A percentile compares a stretch with the other conserved stretches of the same genome.
Evolutionary conservation across 37 sponge, comb jelly and placozoan genomes (phyloP).

Genomic region (Diacarnus erythraeanus): DNA sequence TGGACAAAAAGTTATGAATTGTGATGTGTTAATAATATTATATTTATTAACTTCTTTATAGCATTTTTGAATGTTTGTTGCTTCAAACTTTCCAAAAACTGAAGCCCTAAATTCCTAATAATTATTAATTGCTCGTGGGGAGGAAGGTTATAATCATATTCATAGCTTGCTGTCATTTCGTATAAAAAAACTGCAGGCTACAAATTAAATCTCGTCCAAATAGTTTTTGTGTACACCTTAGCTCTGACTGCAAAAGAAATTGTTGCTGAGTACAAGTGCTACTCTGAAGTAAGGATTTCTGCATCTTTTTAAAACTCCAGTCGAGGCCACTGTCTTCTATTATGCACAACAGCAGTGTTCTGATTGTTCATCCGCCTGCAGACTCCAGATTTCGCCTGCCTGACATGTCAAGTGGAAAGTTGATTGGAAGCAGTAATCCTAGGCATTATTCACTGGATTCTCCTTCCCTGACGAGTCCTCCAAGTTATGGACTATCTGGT

Average conservation of each 20-base stretch:
- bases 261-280: not conserved
- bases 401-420: conserved; percentile 49
- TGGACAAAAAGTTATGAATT: not conserved
- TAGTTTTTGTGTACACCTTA: not conserved
- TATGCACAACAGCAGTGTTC: conserved; percentile 72
- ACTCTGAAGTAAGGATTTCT: not conserved
- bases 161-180: not conserved
- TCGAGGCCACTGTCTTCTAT: not conserved
- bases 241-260: not conserved
- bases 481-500: conserved; percentile 31
- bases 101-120: not conserved
- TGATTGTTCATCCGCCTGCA: conserved; percentile 57
- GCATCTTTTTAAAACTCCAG: too few species aligned
- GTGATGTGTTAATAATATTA: not conserved
- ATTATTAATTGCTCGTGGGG: not conserved
- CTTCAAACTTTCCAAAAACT: too few species aligned
- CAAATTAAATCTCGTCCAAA: not conserved
- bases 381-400: conserved; percentile 45
- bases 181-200: not conserved
- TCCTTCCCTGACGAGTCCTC: conserved; percentile 65
- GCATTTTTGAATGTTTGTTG: not conserved
- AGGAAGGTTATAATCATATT: not conserved
- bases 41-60: too few species aligned
- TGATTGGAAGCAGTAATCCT: not conserved
- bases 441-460: conserved; percentile 65